Evolutionary conservation across 30 jellyfish, hydroid and myxozoan genomes (phyloP), one percentile per base, ranked within the genome.

Genomic region (Calvadosia cruxmelitensis): DNA sequence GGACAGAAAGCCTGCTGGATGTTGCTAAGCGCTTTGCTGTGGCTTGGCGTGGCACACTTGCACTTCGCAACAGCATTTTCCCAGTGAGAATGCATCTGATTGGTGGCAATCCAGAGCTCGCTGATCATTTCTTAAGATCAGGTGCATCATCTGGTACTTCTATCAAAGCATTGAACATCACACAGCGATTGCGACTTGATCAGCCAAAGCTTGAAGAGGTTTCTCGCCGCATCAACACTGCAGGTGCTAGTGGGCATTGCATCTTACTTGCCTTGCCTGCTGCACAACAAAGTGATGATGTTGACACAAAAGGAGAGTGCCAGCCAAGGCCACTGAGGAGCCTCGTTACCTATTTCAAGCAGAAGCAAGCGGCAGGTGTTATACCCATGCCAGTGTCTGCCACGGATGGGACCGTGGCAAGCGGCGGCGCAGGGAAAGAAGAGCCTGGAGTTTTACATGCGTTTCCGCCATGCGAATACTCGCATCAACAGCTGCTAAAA

Each of bases 31-130:
- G 98, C 33, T 89, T 89, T 77, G 95, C 84, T 24, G 98, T 89
- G 35, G 98, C 95, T 1, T 89, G 98, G 98, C 72, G 95, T 71
- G 98, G 98, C n/a, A 94, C 95, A 3, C 78, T 89, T 81, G 98
- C 95, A 33, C 66, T 89, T 27, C 80, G 80, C 68, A 89, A 82
- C 48, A 89, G 98, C 79, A 93, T 92, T 3, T 89, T 89, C 67
- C 98, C 98, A 1, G 84, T 89, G 35, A 81, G 95, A 28, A 76
- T 89, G 94, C 98, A 89, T 77, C 78, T 89, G 27, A 79, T 89
- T 35, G 98, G 98, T 34, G 98, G 98, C 5, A 89, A 89, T 65
- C 98, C 98, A 16, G 98, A 89, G 65, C 42, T 89, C 28, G 98
- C 98, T 51, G 88, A 89, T 69, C 75, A 75, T 33, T 89, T 74